Evolutionary conservation across 2,888 invertebrate species (phyloP), one percentile per base, ranked within the genome.

Genomic region (Ormia ochracea): DNA sequence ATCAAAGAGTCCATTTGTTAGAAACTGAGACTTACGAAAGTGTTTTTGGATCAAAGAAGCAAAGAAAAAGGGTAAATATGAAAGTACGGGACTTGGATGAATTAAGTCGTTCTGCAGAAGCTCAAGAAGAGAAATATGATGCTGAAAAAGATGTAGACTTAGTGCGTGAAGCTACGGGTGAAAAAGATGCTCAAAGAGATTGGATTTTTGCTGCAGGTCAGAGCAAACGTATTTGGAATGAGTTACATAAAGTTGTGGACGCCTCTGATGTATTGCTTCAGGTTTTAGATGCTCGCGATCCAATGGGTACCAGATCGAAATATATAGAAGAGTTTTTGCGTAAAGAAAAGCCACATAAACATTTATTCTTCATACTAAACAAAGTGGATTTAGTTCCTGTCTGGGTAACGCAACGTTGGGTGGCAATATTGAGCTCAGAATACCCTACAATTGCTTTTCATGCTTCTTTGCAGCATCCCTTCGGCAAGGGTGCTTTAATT

Each of bases 401-500:
- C 23, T 99, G 99, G 98, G 97, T 98, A 0, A 98, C 99, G 82
- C 98, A 99, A 90, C 92, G 97, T 81, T 99, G 99, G 99, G 96
- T 99, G 0, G 95, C 96, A 10, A 94, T 97, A 84, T 91, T 99
- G 7, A 98, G 97, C 88, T 91, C 94, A 12, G 98, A 99, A 88
- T 97, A 98, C 90, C 99, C 99, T 4, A 99, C 99, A 0, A 93
- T 99, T 84, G 99, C 99, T 0, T 99, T 99, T 88, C 98, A 99
- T 90, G 98, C 99, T 1, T 98, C 98, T n/a, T 91, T 99, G 81
- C 98, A 96, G 41, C 98, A 99, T 91, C 97, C 99, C 0, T 99
- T 99, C 90, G 99, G 93, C 63, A 99, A 99, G 91, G 98, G 98
- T 14, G 96, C 98, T 0, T 91, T 99, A 4, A 99, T 99, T 70